A percentile compares a stretch with the other conserved stretches of the same genome.
These are phyloP conservation scores for Eulemur macaco DNA, from an alignment of 2,113 vertebrate species.

Conservation along the genomic window DNA sequence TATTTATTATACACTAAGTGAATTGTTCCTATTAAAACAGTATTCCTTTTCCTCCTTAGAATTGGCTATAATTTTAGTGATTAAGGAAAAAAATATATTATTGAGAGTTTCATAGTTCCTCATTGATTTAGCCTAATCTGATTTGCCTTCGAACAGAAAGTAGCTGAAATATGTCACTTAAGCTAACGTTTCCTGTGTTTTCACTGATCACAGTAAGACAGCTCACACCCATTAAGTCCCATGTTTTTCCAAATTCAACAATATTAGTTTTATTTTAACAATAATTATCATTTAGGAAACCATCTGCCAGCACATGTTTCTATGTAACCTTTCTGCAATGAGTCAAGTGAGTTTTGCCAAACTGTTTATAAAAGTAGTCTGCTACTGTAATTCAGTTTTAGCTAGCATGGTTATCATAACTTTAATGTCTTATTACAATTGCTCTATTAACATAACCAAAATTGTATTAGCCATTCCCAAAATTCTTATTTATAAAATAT, in stretches of 20 bases:
- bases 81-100: constrained; percentile 17
- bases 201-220: not conserved
- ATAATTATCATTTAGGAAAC: constrained; percentile 18
- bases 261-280: constrained; percentile 52
- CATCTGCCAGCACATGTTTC: constrained; percentile 47
- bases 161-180: not conserved
- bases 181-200: constrained; percentile 27
- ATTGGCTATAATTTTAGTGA: not conserved
- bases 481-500: constrained; percentile 54
- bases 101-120: not conserved
- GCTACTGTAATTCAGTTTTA: constrained; percentile 39
- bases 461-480: not conserved
- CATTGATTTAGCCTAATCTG: constrained; percentile 18
- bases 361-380: constrained; percentile 37
- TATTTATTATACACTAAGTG: constrained; percentile 35
- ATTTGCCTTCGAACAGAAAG: constrained; percentile 34
- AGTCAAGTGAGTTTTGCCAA: constrained; percentile 49
- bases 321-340: not conserved
- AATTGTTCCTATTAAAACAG: constrained; percentile 33
- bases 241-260: constrained; percentile 51
- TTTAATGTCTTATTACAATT: constrained; percentile 35
- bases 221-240: constrained; percentile 18
- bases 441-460: constrained; percentile 22
- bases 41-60: constrained; percentile 45
- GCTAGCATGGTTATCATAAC: constrained; percentile 21